Base-by-base conservation (phyloP, 30 jellyfish, hydroid and myxozoan genomes). In the Catostylus mosaicus region DNA sequence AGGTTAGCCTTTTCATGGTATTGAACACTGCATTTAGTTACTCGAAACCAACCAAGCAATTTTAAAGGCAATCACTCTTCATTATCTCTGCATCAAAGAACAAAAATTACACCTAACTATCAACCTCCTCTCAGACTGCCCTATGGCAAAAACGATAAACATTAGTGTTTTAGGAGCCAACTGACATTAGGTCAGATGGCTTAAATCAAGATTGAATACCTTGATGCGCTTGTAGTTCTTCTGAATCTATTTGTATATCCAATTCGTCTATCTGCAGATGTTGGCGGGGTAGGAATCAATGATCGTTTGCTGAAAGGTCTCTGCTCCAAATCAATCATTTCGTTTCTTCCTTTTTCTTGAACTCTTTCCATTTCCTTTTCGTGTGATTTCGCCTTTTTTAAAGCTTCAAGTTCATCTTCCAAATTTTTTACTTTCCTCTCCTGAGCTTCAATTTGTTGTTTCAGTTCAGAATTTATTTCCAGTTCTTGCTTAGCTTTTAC, bases 201-300 rank as follows among this genome's bases (percentile, higher is more conserved):
- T n/a, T n/a, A n/a, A n/a, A n/a, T n/a, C n/a, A n/a, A n/a, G n/a
- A n/a, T n/a, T n/a, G 1, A 29, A 50, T 57, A 77, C 88, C 88
- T 57, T 7, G 88, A 56, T 1, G 88, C 92, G 69, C 92, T 82
- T 1, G 78, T 26, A 2, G 66, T 37, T 40, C 92, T 82, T 24
- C 85, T 33, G 65, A 33, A 82, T 40, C 92, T 32, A 19, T 60
- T 77, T 22, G 59, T 46, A 31, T 75, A 69, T 16, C 87, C 95
- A 37, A 68, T 77, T 46, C 80, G 74, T 35, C 87, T 70, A 12
- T 50, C 84, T 12, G 83, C 84, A 30, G 97, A 68, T 9, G 93
- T 32, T 6, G 97, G 97, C 12, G 97, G 97, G 36, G 89, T 84
- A n/a, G 96, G 96, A 30, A 90, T 85, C 40, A 68, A 68, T 1